These are phyloP conservation scores for Capreolus pygargus DNA, from an alignment of 2,113 vertebrate species.

Conservation along the genomic window DNA sequence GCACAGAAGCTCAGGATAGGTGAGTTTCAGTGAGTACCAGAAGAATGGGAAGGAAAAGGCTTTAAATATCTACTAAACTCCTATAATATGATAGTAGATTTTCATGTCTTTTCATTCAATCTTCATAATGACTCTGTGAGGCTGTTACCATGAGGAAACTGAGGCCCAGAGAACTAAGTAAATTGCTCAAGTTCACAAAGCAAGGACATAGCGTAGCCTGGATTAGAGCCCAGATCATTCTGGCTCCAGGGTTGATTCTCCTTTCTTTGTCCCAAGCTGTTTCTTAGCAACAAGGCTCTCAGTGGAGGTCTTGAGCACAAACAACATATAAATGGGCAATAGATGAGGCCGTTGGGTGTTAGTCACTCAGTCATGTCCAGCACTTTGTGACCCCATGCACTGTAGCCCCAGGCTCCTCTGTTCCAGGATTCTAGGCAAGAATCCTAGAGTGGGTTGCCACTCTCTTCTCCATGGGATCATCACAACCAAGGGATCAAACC, in stretches of 20 bases:
- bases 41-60: background rate
- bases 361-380: background rate
- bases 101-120: background rate
- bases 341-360: background rate
- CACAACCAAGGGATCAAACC: accelerated
- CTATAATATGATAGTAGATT: background rate
- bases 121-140: background rate
- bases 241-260: background rate
- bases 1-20: background rate
- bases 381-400: background rate
- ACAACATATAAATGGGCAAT: background rate
- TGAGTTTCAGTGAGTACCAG: background rate
- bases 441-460: background rate
- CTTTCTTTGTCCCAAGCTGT: background rate
- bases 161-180: background rate
- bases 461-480: background rate
- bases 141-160: background rate
- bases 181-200: background rate
- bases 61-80: background rate
- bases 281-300: background rate
- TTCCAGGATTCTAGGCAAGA: background rate
- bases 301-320: background rate
- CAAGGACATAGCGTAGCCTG: background rate
- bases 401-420: background rate
- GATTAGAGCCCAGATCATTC: background rate